Evolutionary conservation across 2,888 invertebrate species (phyloP), one percentile per base, ranked within the genome.

Genomic region (Deroplatys truncata): DNA sequence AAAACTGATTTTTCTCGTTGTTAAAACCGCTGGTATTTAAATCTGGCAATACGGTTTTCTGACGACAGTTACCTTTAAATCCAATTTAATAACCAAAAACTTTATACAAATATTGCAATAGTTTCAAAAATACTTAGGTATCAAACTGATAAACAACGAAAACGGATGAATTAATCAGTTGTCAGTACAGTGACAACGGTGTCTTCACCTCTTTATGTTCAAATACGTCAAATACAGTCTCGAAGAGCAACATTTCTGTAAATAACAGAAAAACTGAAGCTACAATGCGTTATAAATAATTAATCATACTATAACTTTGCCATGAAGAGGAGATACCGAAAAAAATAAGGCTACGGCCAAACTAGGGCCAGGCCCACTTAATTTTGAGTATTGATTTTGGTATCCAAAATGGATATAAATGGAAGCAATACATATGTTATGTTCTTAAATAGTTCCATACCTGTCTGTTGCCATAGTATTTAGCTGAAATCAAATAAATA

Each of bases 351-450:
- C 56, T 72, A 72, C 56, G 7, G 56, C 56, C 20, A 20, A 72
- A 72, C 56, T 72, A 28, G 72, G 86, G 88, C 88, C 87, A 87
- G 90, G 89, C 88, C 90, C 90, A 89, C 88, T 86, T 90, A 88
- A 90, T 88, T 90, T 89, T 90, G 84, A 89, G 90, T 90, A 90
- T 90, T 90, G 90, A 90, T 90, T 90, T 90, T 90, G 84, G 82
- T 28, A 85, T 84, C 56, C 29, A 16, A 28, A 82, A 72, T 84
- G 28, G 25, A 82, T 25, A 87, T 83, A 15, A 86, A 84, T 84
- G 84, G 16, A 29, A 28, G 10, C 25, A 84, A 29, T 25, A n/a
- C 29, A n/a, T 84, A n/a, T 16, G 35, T 25, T 31, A 25, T n/a
- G 72, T n/a, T 86, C 28, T 85, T 84, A 72, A 35, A 82, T 20